Evolutionary conservation across 2,888 invertebrate genomes (phyloP), one percentile per base, ranked within the genome.

Genomic region (Dolichomitus sp.): DNA sequence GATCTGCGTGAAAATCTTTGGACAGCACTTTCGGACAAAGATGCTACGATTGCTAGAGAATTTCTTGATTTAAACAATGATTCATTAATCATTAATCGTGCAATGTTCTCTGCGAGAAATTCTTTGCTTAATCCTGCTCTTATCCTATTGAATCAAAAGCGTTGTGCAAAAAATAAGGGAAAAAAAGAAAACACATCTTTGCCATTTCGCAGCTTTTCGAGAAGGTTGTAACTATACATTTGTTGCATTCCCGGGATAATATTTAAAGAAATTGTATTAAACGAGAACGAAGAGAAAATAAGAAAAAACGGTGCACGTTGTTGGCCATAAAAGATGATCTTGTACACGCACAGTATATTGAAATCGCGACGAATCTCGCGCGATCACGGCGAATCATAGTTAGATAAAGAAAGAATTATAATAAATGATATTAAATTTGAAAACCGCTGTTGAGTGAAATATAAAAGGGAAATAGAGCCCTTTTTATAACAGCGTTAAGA

Each of bases 321-420:
- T 50, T 61, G 61, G 50, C 61, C 37, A 72, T 48, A 19, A 77
- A 48, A 37, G 50, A 77, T 19, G 19, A 68, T 61, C 48, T 69
- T 72, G 65, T 65, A 70, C 23, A 72, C 79, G 79, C 79, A 73
- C 79, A 73, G 78, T 72, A 72, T 78, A 70, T 70, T 63, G 42
- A 37, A 45, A 65, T 70, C 45, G 9, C 33, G 45, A 57, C 72
- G 72, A 70, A 65, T 78, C 19, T 33, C 48, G 57, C 7, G 72
- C 54, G 70, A 66, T 19, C 11, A 69, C 52, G 70, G 54, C 72
- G 72, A 45, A 65, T 57, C 54, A 72, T 78, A 65, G 78, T 7
- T 78, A 72, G 78, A 72, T 12, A 19, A 54, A 65, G 23, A 68
- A 40, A 50, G 4, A 68, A 76, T 68, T 68, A n/a, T 61, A 76